These are phyloP conservation scores for Mastacembelus armatus DNA, from an alignment of 2,797 vertebrate species.

Conservation along the genomic window DNA sequence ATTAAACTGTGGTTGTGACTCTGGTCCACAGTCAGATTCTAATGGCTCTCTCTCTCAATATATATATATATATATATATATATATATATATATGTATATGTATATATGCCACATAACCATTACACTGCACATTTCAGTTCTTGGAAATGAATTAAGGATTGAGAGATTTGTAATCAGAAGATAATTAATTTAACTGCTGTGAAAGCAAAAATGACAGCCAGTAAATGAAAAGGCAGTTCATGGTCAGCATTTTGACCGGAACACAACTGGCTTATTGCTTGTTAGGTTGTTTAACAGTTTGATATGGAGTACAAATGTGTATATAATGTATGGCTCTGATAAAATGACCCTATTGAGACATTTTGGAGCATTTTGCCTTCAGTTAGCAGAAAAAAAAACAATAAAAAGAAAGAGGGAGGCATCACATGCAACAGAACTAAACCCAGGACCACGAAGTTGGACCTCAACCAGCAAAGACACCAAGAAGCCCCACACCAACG, in stretches of 20 bases:
- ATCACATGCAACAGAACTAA: conserved; percentile 38
- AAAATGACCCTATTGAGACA: background rate
- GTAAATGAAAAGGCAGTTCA: background rate
- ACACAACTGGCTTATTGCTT: background rate
- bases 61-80: too few species aligned
- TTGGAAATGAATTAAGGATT: too few species aligned
- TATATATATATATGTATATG: too few species aligned
- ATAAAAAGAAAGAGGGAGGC: background rate
- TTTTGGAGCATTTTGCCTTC: background rate
- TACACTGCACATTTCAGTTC: too few species aligned
- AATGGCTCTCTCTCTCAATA: too few species aligned
- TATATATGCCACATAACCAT: too few species aligned
- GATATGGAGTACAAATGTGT: too few species aligned
- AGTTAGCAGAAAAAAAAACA: conserved; percentile 9
- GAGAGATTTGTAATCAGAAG: too few species aligned
- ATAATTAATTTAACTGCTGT: too few species aligned
- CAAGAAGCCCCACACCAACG: conserved; percentile 49
- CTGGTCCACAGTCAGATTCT: background rate
- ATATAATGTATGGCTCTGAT: background rate
- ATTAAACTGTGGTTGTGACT: background rate
- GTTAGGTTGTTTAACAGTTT: background rate
- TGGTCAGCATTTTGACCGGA: background rate
- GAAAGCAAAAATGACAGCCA: too few species aligned
- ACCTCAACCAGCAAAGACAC: conserved; percentile 28
- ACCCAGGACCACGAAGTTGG: conserved; percentile 25